These are phyloP conservation scores for Drosophila nr. fundita DNA, from an alignment of 2,888 invertebrate genomes.

Conservation along the genomic window DNA sequence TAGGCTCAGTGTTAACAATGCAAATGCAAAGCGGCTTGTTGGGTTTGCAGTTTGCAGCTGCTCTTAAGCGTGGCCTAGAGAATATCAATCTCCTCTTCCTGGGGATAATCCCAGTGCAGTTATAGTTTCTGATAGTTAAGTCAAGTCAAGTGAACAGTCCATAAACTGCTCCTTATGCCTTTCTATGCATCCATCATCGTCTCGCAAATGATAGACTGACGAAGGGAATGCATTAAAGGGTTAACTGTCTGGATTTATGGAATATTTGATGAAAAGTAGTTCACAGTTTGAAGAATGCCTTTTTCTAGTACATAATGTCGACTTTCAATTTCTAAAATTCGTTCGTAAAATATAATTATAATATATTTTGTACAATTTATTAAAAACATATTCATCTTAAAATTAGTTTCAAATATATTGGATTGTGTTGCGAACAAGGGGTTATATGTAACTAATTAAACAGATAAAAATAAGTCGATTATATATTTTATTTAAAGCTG, in stretches of 20 bases:
- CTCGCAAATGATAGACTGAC: constrained; percentile 17
- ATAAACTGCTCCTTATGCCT: constrained; percentile 1
- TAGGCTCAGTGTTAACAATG: constrained; percentile 50
- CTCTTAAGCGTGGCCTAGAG: constrained; percentile 3
- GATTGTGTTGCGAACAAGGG: background rate
- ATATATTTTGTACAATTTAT: background rate
- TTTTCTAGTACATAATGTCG: background rate
- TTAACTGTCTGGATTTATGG: background rate
- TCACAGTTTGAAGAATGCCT: background rate
- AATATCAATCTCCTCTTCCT: constrained; percentile 32
- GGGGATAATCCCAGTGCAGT: constrained; percentile 10
- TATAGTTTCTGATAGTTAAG: constrained; percentile 4
- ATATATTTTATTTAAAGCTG: background rate
- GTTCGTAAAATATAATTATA: background rate
- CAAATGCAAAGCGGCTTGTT: constrained; percentile 36
- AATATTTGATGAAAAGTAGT: background rate
- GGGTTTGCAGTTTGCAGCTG: constrained; percentile 41
- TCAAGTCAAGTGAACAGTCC: constrained; percentile 4
- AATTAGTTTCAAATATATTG: background rate
- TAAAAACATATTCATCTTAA: background rate
- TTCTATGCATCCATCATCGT: constrained; percentile 28
- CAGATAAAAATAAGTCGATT: background rate
- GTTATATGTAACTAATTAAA: background rate
- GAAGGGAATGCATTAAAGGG: constrained; percentile 1
- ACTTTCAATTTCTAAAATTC: background rate